These are phyloP conservation scores for Trissonchulus latispiculum DNA, from an alignment of 2,888 invertebrate genomes.

Conservation along the genomic window DNA sequence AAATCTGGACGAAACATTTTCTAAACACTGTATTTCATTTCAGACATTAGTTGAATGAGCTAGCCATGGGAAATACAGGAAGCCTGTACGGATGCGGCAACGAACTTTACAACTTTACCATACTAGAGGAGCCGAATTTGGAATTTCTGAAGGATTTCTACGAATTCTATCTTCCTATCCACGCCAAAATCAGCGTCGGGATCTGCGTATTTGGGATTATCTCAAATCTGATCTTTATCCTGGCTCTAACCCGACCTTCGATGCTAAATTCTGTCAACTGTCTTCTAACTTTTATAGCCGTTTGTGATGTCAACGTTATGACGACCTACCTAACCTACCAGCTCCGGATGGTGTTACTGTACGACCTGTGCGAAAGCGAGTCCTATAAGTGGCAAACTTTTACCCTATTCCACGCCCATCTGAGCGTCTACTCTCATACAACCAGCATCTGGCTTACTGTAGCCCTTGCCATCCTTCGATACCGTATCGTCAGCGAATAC, in stretches of 20 bases:
- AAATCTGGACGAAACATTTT: too few relatives aligned
- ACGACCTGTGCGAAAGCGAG: background rate
- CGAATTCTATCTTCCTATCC: background rate
- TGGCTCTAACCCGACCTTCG: slow-evolving; percentile 12
- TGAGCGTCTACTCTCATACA: slow-evolving; percentile 20
- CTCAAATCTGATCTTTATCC: slow-evolving; percentile 9
- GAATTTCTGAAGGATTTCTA: background rate
- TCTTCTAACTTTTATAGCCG: slow-evolving; percentile 17
- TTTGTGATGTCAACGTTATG: slow-evolving; percentile 17
- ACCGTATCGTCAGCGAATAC: background rate
- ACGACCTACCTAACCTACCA: slow-evolving; percentile 9
- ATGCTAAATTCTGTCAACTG: slow-evolving; percentile 15
- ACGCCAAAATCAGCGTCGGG: background rate
- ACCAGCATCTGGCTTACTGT: slow-evolving; percentile 23
- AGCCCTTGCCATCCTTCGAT: slow-evolving; percentile 17
- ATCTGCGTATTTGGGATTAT: slow-evolving; percentile 27
- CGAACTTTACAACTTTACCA: too few relatives aligned
- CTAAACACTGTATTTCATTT: too few relatives aligned
- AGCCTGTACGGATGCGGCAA: background rate
- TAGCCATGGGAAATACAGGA: background rate
- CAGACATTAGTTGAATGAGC: too few relatives aligned
- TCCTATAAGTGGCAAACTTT: slow-evolving; percentile 6
- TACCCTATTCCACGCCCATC: slow-evolving; percentile 14
- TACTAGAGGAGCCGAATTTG: background rate
- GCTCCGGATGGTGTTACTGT: slow-evolving; percentile 5